Base-by-base conservation (phyloP, 2,113 vertebrate genomes). In the Thymallus thymallus region DNA sequence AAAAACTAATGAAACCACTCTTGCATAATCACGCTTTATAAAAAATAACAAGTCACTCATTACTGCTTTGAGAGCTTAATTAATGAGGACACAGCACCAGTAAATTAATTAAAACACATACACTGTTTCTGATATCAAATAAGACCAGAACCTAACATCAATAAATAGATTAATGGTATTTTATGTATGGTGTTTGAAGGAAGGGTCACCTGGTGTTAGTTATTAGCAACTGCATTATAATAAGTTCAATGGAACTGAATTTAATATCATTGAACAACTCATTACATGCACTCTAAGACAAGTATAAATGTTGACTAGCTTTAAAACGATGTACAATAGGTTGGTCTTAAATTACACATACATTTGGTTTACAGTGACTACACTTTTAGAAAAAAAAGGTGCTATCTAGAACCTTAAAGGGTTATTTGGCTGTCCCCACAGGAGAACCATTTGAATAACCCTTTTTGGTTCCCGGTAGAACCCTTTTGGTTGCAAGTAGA, bases 1-100 rank as follows among this genome's bases (percentile, higher is more conserved):
- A 70, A 4, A 72, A 74, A 63, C 77, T 83, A 75, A 82, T 86
- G 81, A 85, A 89, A 78, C 73, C 73, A 68, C 69, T 71, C 78
- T 82, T 82, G 83, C 82, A 88, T 88, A 81, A 89, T 83, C 76
- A 79, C 58, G 68, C 58, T 83, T 79, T 85, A 63, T 68, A 60
- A 76, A 89, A 87, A 65, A 29, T 66, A 82, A 73, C 73, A 73
- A 67, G 68, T 69, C 65, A 76, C 35, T 41, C 35, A 71, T 83
- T 73, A 84, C 35, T 69, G 58, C 76, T 30, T 65, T 84, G 73
- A 76, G 78, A 74, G 41, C 79, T 84, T 82, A 78, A 80, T 79
- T 68, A 20, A 35, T 63, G 69, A 74, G 71, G 62, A 76, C 35
- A 41, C 35, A 10, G 0, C 10, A 64, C 14, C 35, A 73, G 68